phyloP scores from a whole-genome alignment of 2,113 vertebrate genomes.

The Australoheros scitulus region DNA sequence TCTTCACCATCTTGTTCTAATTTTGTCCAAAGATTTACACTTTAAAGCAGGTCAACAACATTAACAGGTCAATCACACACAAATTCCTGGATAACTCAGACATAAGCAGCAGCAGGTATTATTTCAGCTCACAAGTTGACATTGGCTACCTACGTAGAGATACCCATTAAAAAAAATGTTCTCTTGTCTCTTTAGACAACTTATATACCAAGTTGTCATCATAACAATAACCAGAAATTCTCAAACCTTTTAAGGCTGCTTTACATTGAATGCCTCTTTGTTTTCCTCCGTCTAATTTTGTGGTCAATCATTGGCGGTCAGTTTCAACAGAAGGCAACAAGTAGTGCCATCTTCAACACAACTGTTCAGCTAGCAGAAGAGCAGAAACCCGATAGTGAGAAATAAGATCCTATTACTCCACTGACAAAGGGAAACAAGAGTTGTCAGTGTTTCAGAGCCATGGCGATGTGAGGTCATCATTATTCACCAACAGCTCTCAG shows the following conservation, averaged over 20 bases:
- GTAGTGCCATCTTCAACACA: slow-evolving; percentile 6
- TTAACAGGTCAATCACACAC: neutral
- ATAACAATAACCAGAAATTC: neutral
- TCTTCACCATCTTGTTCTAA: neutral
- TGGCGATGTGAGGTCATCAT: slow-evolving; percentile 48
- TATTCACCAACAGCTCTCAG: slow-evolving; percentile 17
- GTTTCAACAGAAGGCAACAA: neutral
- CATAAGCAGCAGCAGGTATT: neutral
- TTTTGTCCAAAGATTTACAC: neutral
- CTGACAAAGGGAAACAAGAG: slow-evolving; percentile 27
- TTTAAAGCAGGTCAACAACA: neutral
- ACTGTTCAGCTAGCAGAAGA: slow-evolving; percentile 14
- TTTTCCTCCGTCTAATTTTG: neutral
- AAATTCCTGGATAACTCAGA: neutral
- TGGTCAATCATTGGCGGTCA: neutral
- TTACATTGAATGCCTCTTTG: neutral
- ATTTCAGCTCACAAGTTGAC: neutral
- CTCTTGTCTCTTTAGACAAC: no score
- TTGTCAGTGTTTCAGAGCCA: slow-evolving; percentile 35
- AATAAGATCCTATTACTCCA: slow-evolving; percentile 37
- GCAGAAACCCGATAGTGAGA: slow-evolving; percentile 29
- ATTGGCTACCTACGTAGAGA: neutral
- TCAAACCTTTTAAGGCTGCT: neutral
- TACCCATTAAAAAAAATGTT: neutral
- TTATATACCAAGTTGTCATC: neutral